phyloP scores from a whole-genome alignment of 2,113 vertebrate genomes.

The Salvator merianae region DNA sequence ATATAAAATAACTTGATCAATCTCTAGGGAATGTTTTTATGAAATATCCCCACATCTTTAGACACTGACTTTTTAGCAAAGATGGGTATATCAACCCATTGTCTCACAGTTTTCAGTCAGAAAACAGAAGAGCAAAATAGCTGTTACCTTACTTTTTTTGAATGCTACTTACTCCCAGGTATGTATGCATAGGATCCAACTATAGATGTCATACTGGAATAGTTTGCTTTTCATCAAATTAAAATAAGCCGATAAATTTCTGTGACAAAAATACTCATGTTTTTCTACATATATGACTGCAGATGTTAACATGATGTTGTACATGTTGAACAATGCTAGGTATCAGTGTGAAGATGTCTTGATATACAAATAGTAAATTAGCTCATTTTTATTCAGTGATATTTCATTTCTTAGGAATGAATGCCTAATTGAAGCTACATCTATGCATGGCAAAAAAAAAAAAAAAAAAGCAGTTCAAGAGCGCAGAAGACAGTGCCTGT shows the following conservation, averaged over 20 bases:
- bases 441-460: too few relatives aligned
- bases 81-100: not conserved
- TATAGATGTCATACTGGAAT: not conserved
- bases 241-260: not conserved
- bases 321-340: not conserved
- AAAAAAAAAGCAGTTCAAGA: too few relatives aligned
- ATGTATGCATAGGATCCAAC: not conserved
- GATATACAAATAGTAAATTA: not conserved
- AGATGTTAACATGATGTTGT: not conserved
- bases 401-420: not conserved
- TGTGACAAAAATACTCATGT: not conserved
- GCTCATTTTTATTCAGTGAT: not conserved
- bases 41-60: not conserved
- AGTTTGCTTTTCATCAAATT: not conserved
- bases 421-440: not conserved
- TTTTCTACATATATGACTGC: not conserved
- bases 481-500: too few relatives aligned
- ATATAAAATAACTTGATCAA: not conserved
- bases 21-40: not conserved
- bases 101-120: not conserved
- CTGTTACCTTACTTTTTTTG: too few relatives aligned
- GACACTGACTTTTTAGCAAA: conserved; percentile 10
- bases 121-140: not conserved
- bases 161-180: not conserved
- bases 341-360: not conserved